phyloP scores from a whole-genome alignment of 1,140 invertebrate genomes.

The Polyergus mexicanus region DNA sequence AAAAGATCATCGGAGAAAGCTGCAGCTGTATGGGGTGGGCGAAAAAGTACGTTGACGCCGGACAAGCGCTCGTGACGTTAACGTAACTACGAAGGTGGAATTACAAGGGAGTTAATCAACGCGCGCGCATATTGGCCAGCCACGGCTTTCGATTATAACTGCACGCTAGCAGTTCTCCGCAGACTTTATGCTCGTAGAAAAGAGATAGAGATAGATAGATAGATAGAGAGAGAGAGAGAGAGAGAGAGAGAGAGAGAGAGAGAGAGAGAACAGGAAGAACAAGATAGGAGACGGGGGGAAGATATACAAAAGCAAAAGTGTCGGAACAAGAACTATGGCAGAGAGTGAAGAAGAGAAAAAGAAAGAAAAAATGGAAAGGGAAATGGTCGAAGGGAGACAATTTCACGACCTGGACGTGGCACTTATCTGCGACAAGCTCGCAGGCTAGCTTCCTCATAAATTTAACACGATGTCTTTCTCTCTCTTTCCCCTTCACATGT shows the following conservation, averaged over 20 bases:
- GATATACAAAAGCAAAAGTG: constrained; percentile 32
- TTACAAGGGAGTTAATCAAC: constrained; percentile 80
- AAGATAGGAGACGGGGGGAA: background rate
- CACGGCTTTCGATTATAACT: constrained; percentile 66
- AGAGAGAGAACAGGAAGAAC: background rate
- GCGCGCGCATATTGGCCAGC: constrained; percentile 2
- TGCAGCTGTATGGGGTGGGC: constrained; percentile 10
- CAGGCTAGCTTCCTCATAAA: constrained; percentile 68
- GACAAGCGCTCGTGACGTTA: constrained; percentile 58
- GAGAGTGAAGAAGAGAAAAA: constrained; percentile 4
- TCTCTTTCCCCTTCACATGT: background rate
- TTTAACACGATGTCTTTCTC: constrained; percentile 69
- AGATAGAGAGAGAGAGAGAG: background rate
- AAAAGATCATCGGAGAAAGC: constrained; percentile 41
- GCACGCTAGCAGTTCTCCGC: constrained; percentile 37
- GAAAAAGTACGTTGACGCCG: constrained; percentile 47
- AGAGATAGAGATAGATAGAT: constrained; percentile 34
- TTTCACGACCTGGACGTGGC: constrained; percentile 75
- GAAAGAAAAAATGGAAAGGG: background rate
- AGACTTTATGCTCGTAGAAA: constrained; percentile 68
- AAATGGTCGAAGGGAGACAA: background rate
- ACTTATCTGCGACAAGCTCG: constrained; percentile 72
- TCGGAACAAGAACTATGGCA: constrained; percentile 15
- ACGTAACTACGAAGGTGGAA: constrained; percentile 77
- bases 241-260: background rate